A percentile compares a stretch with the other conserved stretches of the same genome.
These are phyloP conservation scores for Daubentonia madagascariensis DNA, from an alignment of 2,113 vertebrate species.

Conservation along the genomic window DNA sequence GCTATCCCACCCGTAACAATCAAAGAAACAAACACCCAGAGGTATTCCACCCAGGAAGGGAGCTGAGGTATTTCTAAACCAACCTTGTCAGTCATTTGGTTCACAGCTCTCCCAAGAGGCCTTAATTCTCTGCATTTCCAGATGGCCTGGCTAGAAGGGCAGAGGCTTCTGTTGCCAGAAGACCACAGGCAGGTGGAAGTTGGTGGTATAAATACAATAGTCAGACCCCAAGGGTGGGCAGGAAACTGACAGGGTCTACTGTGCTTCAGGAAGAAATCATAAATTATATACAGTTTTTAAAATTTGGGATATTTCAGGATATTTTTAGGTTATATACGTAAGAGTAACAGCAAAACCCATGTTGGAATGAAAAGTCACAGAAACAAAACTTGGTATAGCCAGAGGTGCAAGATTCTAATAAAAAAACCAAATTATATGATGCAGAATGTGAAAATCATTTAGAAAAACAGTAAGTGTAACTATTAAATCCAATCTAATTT, in stretches of 20 bases:
- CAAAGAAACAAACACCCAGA: no score
- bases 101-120: not conserved
- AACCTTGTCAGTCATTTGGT: not conserved
- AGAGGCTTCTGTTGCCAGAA: not conserved
- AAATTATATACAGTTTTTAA: not conserved
- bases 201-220: not conserved
- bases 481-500: not conserved
- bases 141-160: not conserved
- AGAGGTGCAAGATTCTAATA: not conserved
- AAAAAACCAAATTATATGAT: not conserved
- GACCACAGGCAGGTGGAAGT: not conserved
- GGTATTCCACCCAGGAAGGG: not conserved
- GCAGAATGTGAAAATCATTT: not conserved
- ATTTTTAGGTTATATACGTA: not conserved
- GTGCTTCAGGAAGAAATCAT: not conserved
- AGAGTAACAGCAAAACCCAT: not conserved
- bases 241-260: not conserved
- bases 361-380: not conserved
- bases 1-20: not conserved
- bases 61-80: not conserved
- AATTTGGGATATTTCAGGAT: not conserved
- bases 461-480: not conserved
- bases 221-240: not conserved
- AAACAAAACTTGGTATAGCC: not conserved
- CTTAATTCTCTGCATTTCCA: not conserved